A percentile compares a stretch with the other conserved stretches of the same genome.
Evolutionary conservation across 2,888 invertebrate species (phyloP).

Genomic region (Thecophora atra): DNA sequence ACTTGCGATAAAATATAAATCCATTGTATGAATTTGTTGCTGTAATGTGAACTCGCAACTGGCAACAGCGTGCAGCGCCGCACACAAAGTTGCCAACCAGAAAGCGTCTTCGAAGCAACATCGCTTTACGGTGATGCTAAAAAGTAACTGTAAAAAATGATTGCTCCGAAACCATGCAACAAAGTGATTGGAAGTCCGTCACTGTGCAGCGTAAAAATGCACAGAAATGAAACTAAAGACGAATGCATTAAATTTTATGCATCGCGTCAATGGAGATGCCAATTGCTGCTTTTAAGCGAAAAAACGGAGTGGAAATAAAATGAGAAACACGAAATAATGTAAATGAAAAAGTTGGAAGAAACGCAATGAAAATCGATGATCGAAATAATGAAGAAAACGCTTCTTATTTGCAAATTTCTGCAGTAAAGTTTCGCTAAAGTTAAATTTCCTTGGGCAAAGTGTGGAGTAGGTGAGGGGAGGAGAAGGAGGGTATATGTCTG

Average conservation of each 20-base stretch:
- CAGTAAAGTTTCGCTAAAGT: neutral
- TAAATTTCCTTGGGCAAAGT: too few species aligned
- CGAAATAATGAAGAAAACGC: neutral
- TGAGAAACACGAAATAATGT: neutral
- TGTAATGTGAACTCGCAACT: too few species aligned
- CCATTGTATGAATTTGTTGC: too few species aligned
- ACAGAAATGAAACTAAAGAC: neutral
- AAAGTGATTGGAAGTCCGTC: neutral
- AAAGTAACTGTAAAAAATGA: too few species aligned
- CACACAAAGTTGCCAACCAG: too few species aligned
- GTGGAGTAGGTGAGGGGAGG: conserved; percentile 1
- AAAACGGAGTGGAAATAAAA: neutral
- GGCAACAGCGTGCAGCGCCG: too few species aligned
- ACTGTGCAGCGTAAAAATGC: too few species aligned
- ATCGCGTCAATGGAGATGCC: neutral
- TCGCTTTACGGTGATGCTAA: too few species aligned
- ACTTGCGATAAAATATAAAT: too few species aligned
- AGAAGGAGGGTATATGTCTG: neutral
- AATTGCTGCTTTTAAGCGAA: neutral
- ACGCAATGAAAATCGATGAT: neutral
- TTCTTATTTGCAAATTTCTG: too few species aligned
- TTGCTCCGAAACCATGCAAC: neutral
- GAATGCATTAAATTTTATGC: neutral
- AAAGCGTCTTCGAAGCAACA: too few species aligned
- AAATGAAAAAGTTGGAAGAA: neutral